Evolutionary conservation across 2,888 invertebrate species (phyloP), one percentile per base, ranked within the genome.

Genomic region (Sycophila texana): DNA sequence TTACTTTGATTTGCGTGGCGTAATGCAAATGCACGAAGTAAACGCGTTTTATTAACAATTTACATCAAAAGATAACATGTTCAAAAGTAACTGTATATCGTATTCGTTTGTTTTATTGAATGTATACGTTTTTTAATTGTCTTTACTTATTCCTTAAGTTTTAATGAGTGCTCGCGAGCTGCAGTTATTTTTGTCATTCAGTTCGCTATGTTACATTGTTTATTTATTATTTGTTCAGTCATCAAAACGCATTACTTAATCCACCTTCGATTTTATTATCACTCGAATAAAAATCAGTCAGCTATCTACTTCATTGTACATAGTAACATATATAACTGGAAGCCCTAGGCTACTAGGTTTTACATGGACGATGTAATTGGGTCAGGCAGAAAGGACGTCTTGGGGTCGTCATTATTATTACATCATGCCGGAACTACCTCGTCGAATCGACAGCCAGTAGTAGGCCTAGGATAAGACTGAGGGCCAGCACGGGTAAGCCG

Each of bases 341-440:
- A 90, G 90, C 89, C 89, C 90, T 90, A 90, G 89, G 86, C 90
- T 90, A 90, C 89, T 90, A 89, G 88, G 88, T 87, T 88, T 89
- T 89, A 89, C 87, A 88, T 88, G 89, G 89, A 90, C 89, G 89
- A 89, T 88, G 87, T 87, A 86, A 87, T 88, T 85, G 86, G 85
- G 84, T 87, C 83, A 86, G 85, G 85, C 82, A 84, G 84, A 84
- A 83, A 85, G 82, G 83, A 84, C 74, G 84, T 82, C 83, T 82
- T 85, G 79, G 83, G 79, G 68, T 82, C 74, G 81, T 57, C 70
- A 22, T 60, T 30, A 20, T 71, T 20, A 18, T 55, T 20, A 16
- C 12, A 4, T 5, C 16, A 0, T 63, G 18, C 47, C 26, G 60
- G 80, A 86, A 86, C 86, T 87, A 87, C 84, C 87, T 87, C 66